Conservation (phyloP, 2,888 invertebrate species). For the Drosophila flavopinicola region DNA sequence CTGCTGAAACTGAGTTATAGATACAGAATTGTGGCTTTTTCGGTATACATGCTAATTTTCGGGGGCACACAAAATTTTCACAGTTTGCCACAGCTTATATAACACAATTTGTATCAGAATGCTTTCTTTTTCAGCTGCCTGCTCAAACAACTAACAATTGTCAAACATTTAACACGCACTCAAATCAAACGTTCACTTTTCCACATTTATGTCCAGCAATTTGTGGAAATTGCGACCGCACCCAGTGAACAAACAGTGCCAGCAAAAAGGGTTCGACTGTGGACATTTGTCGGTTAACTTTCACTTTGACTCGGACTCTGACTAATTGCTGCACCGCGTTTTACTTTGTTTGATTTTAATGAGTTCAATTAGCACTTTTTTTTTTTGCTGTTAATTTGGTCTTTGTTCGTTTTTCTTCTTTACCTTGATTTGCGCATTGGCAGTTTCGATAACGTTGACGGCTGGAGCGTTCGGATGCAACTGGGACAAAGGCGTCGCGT, state of each 20-base stretch:
- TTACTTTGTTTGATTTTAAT: slow-evolving; percentile 35
- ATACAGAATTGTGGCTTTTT: slow-evolving; percentile 79
- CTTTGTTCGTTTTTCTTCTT: slow-evolving; percentile 18
- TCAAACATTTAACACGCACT: slow-evolving; percentile 57
- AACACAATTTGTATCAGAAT: slow-evolving; percentile 40
- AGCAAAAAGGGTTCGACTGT: slow-evolving; percentile 50
- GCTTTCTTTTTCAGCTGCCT: slow-evolving; percentile 9
- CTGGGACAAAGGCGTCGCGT: slow-evolving; percentile 71
- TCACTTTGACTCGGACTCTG: background rate
- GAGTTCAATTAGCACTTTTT: slow-evolving; percentile 17
- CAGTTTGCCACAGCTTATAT: slow-evolving; percentile 69
- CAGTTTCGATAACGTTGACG: slow-evolving; percentile 75
- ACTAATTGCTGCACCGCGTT: slow-evolving; percentile 21
- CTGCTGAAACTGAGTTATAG: slow-evolving; percentile 70
- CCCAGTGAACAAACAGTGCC: slow-evolving; percentile 42
- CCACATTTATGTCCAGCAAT: slow-evolving; percentile 37
- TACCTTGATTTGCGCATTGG: slow-evolving; percentile 70
- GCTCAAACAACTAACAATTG: slow-evolving; percentile 30
- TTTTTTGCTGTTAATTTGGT: slow-evolving; percentile 4
- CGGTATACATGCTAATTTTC: slow-evolving; percentile 79
- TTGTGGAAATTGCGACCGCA: slow-evolving; percentile 58
- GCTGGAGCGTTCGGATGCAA: slow-evolving; percentile 82
- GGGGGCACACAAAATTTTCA: slow-evolving; percentile 68
- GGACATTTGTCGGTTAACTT: background rate
- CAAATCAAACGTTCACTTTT: slow-evolving; percentile 52